Evolutionary conservation across 1,140 invertebrate species (phyloP).

Genomic region (Drosophila mauritiana): DNA sequence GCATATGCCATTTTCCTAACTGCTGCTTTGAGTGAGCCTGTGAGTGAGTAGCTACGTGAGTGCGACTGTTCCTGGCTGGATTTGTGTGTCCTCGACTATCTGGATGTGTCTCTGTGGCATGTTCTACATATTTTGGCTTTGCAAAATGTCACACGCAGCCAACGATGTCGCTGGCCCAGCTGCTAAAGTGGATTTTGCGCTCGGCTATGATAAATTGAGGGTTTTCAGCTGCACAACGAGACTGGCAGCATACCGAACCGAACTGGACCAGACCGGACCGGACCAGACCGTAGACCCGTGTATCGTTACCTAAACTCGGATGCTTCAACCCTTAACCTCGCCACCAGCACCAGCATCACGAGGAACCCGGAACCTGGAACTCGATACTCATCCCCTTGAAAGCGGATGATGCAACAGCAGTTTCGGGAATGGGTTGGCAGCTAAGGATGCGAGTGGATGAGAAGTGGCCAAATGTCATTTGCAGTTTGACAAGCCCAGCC

Average conservation of each 20-base stretch:
- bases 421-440: constrained; percentile 17
- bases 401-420: constrained; percentile 40
- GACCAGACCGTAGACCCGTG: constrained; percentile 17
- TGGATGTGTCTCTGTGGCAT: constrained; percentile 62
- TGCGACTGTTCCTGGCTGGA: constrained; percentile 4
- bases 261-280: background rate
- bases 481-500: constrained; percentile 61
- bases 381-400: background rate
- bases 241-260: constrained; percentile 19
- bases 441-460: constrained; percentile 49
- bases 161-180: constrained; percentile 58
- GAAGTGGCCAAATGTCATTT: constrained; percentile 81
- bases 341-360: background rate
- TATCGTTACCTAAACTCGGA: constrained; percentile 53
- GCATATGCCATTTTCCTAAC: constrained; percentile 77
- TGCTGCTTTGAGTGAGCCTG: constrained; percentile 6
- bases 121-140: constrained; percentile 81
- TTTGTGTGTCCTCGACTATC: constrained; percentile 21
- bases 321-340: constrained; percentile 33
- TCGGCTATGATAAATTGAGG: constrained; percentile 80
- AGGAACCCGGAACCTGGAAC: background rate
- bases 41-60: constrained; percentile 25
- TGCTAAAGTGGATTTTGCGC: constrained; percentile 76
- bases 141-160: constrained; percentile 81
- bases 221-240: constrained; percentile 47